These are phyloP conservation scores for Percina caprodes DNA, from an alignment of 2,113 vertebrate species.

Conservation along the genomic window DNA sequence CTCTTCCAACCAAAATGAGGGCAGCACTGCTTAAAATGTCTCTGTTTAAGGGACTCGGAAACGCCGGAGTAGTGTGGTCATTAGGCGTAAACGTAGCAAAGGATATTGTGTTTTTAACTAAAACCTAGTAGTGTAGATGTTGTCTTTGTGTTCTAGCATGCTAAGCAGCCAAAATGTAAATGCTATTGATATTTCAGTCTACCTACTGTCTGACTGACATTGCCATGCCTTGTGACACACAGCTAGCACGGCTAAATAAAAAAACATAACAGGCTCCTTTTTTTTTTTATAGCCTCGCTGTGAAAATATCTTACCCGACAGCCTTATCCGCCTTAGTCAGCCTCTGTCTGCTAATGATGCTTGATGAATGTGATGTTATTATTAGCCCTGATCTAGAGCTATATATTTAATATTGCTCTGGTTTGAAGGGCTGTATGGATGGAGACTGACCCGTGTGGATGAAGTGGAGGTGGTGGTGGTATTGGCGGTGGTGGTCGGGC, in stretches of 20 bases:
- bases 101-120: too few relatives aligned
- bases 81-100: too few relatives aligned
- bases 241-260: too few relatives aligned
- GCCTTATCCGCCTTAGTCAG: not conserved
- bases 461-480: constrained; percentile 52
- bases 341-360: not conserved
- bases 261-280: not conserved
- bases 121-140: too few relatives aligned
- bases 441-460: constrained; percentile 80
- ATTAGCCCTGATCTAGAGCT: not conserved
- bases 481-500: constrained; percentile 83
- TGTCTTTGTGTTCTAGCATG: not conserved
- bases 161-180: not conserved
- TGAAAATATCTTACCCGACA: not conserved
- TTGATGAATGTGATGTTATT: not conserved
- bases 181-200: too few relatives aligned
- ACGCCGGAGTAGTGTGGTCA: too few relatives aligned
- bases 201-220: not conserved
- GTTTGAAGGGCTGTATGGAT: not conserved
- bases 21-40: too few relatives aligned
- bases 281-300: not conserved
- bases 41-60: too few relatives aligned
- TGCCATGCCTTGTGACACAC: too few relatives aligned
- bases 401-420: too few relatives aligned
- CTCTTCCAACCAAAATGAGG: too few relatives aligned